These are phyloP conservation scores for Brachyhypopomus occidentalis DNA, from an alignment of 2,113 vertebrate genomes.

Conservation along the genomic window DNA sequence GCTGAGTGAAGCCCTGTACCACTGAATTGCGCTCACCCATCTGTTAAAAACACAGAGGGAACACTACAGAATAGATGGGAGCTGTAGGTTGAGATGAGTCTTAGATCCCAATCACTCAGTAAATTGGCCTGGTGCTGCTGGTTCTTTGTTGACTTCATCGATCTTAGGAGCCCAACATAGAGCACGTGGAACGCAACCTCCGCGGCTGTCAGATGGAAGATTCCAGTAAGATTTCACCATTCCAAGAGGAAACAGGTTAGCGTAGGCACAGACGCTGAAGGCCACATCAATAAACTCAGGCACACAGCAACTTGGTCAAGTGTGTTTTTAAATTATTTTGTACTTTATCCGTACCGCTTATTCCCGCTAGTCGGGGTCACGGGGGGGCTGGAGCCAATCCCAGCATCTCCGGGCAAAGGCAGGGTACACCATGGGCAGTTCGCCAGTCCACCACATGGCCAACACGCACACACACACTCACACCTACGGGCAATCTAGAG, in stretches of 20 bases:
- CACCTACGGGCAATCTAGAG: too few species aligned
- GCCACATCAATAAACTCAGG: not conserved
- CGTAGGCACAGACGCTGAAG: not conserved
- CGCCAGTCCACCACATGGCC: too few species aligned
- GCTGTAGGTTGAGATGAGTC: not conserved
- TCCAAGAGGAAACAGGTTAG: too few species aligned
- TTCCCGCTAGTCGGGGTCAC: too few species aligned
- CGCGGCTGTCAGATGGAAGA: not conserved
- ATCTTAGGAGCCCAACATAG: not conserved
- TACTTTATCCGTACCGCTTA: too few species aligned
- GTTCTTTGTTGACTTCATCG: not conserved
- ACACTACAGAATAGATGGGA: not conserved
- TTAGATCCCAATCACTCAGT: not conserved
- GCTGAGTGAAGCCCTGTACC: not conserved
- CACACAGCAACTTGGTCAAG: not conserved
- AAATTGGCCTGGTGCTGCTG: not conserved
- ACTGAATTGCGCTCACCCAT: not conserved
- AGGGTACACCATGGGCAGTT: too few species aligned
- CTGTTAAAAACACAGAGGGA: not conserved
- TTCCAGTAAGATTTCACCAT: not conserved
- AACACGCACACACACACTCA: too few species aligned
- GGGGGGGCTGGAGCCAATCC: too few species aligned
- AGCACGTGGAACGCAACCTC: not conserved
- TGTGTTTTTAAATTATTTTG: not conserved
- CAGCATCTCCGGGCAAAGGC: too few species aligned